Evolutionary conservation across 2,113 vertebrate species (phyloP).

Genomic region (Regulus satrapa): DNA sequence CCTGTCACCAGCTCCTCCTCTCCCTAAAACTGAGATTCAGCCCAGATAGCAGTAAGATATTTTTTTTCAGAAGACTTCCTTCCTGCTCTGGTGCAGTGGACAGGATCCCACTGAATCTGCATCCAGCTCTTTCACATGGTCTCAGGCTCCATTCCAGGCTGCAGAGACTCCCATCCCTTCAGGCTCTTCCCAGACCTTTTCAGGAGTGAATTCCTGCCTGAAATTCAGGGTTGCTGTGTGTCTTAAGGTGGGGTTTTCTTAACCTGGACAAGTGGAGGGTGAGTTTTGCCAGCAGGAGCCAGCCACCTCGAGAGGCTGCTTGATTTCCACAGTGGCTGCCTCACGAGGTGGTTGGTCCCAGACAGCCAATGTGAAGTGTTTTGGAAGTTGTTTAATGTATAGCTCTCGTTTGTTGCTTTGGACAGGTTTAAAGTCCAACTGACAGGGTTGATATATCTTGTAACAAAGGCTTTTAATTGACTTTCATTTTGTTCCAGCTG

Average conservation of each 20-base stretch:
- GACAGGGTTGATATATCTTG: background rate
- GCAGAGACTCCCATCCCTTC: background rate
- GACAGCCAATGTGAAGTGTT: background rate
- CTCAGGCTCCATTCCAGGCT: background rate
- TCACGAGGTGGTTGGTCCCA: background rate
- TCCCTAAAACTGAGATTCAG: background rate
- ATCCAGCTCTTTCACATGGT: background rate
- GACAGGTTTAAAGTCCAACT: background rate
- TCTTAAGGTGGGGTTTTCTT: background rate
- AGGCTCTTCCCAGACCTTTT: background rate
- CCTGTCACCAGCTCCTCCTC: background rate
- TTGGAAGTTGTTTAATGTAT: background rate
- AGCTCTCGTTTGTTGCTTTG: background rate
- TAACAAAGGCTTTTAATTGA: conserved; percentile 36
- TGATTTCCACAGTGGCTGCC: background rate
- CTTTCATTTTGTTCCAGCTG: conserved; percentile 12
- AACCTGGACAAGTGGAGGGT: accelerated
- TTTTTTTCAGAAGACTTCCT: background rate
- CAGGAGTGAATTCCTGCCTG: background rate
- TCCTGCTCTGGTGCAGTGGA: conserved; percentile 4
- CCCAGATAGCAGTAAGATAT: background rate
- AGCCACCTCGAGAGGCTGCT: background rate
- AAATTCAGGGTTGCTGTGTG: background rate
- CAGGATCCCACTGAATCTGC: background rate
- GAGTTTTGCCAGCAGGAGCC: background rate